Evolutionary conservation across 2,888 invertebrate genomes (phyloP), one percentile per base, ranked within the genome.

Genomic region (Hyposoter didymator): DNA sequence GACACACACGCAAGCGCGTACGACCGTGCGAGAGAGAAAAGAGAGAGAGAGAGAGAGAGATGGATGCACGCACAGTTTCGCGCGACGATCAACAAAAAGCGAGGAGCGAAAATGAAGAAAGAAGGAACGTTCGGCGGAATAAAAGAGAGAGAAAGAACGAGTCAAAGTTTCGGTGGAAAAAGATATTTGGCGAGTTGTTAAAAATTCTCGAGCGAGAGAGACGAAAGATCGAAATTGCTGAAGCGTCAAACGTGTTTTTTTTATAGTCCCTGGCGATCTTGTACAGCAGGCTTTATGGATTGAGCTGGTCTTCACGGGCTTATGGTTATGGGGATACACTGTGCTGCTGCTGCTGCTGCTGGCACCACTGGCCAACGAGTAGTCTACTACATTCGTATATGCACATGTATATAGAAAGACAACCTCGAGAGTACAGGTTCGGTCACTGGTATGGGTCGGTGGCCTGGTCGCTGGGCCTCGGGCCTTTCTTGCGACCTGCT

Each of bases 401-500:
- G 49, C 47, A 70, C n/a, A 32, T 64, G 67, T 67, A 81, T 59
- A 74, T 66, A 74, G 64, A 66, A 59, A 43, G 47, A 69, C 47
- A 81, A 59, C 47, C 81, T 62, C 69, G 14, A 59, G 81, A 75
- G 81, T 84, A 84, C 84, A 84, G 86, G 86, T 86, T 86, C 89
- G 88, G 89, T 87, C 89, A 88, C 89, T 87, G 90, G 87, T 89
- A 88, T 89, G 89, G 90, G 90, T 90, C 90, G 90, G 89, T 90
- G 90, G 90, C 91, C 90, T 90, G 90, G 89, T 88, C 88, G 88
- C 88, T 88, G 88, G 87, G 87, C 87, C 87, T 88, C 88, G 84
- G 85, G 86, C 88, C 88, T 88, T 87, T 85, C 87, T 84, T 79
- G 84, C 86, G 86, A 87, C 83, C 88, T 80, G 84, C 88, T 80